These are phyloP conservation scores for Lissocephala sabroskyi DNA, from an alignment of 2,888 invertebrate species.

Conservation along the genomic window DNA sequence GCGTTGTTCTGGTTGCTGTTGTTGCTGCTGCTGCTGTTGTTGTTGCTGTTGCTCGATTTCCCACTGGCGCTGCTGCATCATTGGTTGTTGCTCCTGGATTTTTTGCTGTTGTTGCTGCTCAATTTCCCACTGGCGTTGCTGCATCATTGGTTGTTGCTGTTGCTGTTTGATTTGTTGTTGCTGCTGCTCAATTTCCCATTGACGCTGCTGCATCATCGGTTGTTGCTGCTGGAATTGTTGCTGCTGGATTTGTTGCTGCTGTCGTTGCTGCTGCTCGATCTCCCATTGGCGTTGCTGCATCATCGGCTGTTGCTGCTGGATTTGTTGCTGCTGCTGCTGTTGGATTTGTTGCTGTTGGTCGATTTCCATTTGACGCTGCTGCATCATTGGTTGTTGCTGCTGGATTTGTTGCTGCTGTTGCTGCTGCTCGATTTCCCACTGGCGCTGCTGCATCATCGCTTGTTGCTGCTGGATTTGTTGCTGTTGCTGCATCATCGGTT, in stretches of 20 bases:
- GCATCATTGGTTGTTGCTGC: slow-evolving; percentile 4
- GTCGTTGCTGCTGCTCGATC: slow-evolving; percentile 17
- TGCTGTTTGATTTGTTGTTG: slow-evolving; percentile 15
- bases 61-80: slow-evolving; percentile 22
- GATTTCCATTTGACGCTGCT: slow-evolving; percentile 13
- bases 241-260: slow-evolving; percentile 11
- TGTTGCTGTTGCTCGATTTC: slow-evolving; percentile 8
- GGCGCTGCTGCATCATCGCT: slow-evolving; percentile 16
- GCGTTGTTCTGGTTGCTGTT: background rate
- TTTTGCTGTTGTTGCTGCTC: slow-evolving; percentile 17
- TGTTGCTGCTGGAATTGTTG: background rate
- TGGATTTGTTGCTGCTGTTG: background rate
- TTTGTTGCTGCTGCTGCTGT: slow-evolving; percentile 7
- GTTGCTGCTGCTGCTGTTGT: slow-evolving; percentile 6
- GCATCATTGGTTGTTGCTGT: slow-evolving; percentile 10
- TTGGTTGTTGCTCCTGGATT: slow-evolving; percentile 3
- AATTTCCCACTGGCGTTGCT: slow-evolving; percentile 18
- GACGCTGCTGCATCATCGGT: slow-evolving; percentile 13
- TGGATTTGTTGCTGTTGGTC: slow-evolving; percentile 12
- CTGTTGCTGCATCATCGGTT: slow-evolving; percentile 13
- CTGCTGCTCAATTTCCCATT: slow-evolving; percentile 7
- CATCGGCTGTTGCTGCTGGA: slow-evolving; percentile 1
- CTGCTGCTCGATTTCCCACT: slow-evolving; percentile 13
- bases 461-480: slow-evolving; percentile 3
- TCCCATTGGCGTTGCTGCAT: slow-evolving; percentile 21